Base-by-base conservation (phyloP, 2,888 invertebrate species). In the Plebejus melissa region DNA sequence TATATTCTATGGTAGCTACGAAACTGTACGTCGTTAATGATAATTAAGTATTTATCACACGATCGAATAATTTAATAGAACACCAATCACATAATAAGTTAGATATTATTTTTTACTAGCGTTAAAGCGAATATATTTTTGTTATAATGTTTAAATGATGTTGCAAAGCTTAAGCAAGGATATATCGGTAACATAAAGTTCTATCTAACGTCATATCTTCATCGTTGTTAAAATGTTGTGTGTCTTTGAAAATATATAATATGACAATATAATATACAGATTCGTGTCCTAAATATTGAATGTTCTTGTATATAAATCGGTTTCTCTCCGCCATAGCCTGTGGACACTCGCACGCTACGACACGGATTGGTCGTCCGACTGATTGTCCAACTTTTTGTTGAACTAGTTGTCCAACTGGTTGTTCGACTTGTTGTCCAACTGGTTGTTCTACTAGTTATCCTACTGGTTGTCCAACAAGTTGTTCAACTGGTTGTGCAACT, bases 201-300 rank as follows among this genome's bases (percentile, higher is more conserved):
- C 84, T 86, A 87, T 83, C 85, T 87, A 83, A 79, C 86, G 82
- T 90, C 91, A 92, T 91, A 91, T 90, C 89, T 86, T 88, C 90
- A 90, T 89, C 83, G 87, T 89, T 86, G 89, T 90, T 87, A 88
- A 91, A 90, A 88, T 85, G 82, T 87, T 86, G 87, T 89, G 88
- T 89, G 86, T 87, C 85, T 85, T 88, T 85, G 88, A 84, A 82
- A 82, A 87, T 82, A 89, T 90, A 88, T 90, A 90, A 89, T 87
- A 86, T 86, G 92, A 92, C 91, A 91, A 92, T 92, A 91, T 91
- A 16, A 91, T 91, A 16, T 69, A 75, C 71, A 88, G 88, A 89
- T 90, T 87, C 84, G 87, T 79, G 77, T 80, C 84, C 85, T 84
- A 78, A 65, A 69, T 75, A 74, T 77, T n/a, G 58, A 76, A 76